Base-by-base conservation (phyloP, 1,140 invertebrate genomes). In the Heterodera schachtii region DNA sequence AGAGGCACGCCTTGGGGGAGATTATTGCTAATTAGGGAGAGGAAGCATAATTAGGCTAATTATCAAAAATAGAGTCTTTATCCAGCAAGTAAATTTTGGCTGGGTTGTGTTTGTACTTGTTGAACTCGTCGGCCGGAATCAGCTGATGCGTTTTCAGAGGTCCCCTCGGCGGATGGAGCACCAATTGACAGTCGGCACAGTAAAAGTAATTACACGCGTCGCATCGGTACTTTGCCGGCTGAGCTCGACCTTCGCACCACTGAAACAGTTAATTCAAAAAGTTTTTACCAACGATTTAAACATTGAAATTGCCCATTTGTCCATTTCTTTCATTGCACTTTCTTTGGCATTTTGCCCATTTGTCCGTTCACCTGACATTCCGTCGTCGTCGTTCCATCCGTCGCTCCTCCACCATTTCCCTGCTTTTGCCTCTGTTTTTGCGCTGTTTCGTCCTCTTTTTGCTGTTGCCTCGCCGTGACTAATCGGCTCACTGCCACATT, bases 121-220 rank as follows among this genome's bases (percentile, higher is more conserved):
- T 71, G 69, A 69, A 67, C 66, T 69, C 49, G 19, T 70, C 69
- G 60, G 93, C 92, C 71, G 90, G 88, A 21, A 92, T 86, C 70
- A 98, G 91, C 83, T 94, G 94, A 90, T 98, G 96, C 87, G 96
- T 94, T 76, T 95, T 95, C 85, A 98, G 91, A 0, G 96, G 95
- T 2, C 96, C 96, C 31, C 96, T 92, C 3, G 93, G 92, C 11
- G 96, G 96, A 90, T 98, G 97, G 91, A 95, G 97, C 16, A 93
- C 93, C 84, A 97, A 95, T 2, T 95, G 93, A 89, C 97, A 98
- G 57, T 92, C 91, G 82, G 95, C 94, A 91, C 97, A 98, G 90
- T 98, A 98, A 82, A 95, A 93, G 70, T 97, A 95, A 90, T 97
- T 95, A 91, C 96, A 98, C 91, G 98, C 96, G 90, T 98, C 95